These are phyloP conservation scores for Dicerorhinus sumatrensis DNA, from an alignment of 2,113 vertebrate species.

Conservation along the genomic window DNA sequence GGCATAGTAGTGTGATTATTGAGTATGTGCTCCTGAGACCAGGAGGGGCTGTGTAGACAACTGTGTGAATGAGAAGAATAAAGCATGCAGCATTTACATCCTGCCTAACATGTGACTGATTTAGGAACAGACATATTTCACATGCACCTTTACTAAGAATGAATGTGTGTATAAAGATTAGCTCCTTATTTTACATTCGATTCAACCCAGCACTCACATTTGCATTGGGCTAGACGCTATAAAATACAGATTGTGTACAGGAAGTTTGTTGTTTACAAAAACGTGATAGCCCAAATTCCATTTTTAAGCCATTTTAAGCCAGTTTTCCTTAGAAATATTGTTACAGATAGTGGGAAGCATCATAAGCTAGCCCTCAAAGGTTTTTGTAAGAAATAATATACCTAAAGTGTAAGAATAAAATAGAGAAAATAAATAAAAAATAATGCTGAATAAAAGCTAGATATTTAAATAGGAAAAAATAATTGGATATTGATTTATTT, in stretches of 20 bases:
- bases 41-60: background rate
- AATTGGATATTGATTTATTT: slow-evolving; percentile 26
- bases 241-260: background rate
- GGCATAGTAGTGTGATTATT: background rate
- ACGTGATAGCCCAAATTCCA: background rate
- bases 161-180: slow-evolving; percentile 20
- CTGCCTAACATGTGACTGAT: background rate
- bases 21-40: background rate
- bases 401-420: background rate
- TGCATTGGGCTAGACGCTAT: background rate
- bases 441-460: background rate
- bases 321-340: slow-evolving; percentile 52
- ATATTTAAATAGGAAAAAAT: slow-evolving; percentile 41
- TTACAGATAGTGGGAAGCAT: background rate
- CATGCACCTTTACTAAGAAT: background rate
- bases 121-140: background rate
- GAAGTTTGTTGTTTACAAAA: slow-evolving; percentile 54
- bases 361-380: background rate
- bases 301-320: slow-evolving; percentile 7
- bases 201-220: background rate
- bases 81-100: background rate
- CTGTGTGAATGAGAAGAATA: background rate
- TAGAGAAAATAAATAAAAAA: slow-evolving; percentile 50
- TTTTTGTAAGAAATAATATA: slow-evolving; percentile 39
- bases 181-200: background rate